Base-by-base conservation (phyloP, 2,113 vertebrate genomes). In the Calypte anna region DNA sequence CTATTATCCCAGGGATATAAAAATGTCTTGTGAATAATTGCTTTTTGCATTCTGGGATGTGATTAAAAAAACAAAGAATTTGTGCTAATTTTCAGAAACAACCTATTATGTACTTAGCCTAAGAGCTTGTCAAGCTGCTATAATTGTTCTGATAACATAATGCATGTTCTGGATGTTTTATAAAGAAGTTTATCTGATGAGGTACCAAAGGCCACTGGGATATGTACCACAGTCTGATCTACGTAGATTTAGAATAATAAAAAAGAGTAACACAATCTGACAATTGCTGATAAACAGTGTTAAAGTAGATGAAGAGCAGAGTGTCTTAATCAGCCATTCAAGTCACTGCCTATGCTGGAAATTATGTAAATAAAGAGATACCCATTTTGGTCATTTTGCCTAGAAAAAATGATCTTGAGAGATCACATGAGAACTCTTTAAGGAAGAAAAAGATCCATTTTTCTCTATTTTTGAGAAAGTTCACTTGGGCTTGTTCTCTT, bases 241-340 rank as follows among this genome's bases (percentile, higher is more conserved):
- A 74, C 46, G 30, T 30, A 82, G 57, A 48, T 87, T 76, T 64
- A 93, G 63, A 51, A 19, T 17, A 69, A 68, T 43, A 15, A 55
- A 36, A 17, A 12, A 59, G 5, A 66, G 13, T 21, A 51, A 85
- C 21, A 51, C 19, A 53, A 61, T 75, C 74, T 82, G 86, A 89
- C 58, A 93, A 40, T 40, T 80, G 70, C 70, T 89, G 89, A 93
- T 94, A 92, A 93, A 93, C 51, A 82, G 10, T 7, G 25, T 59
- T 43, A 73, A 78, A 79, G 43, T 3, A 91, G 36, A 69, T 20
- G 43, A 15, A 77, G 51, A 79, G 27, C 23, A 5, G 30, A 43
- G 31, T 0, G 2, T 43, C 83, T 59, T 38, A 16, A 82, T 76
- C 8, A 0, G 61, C 12, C n/a, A 89, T 63, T 68, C 66, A 23